phyloP scores from a whole-genome alignment of 1,140 invertebrate genomes.

The Bombus fervidus region DNA sequence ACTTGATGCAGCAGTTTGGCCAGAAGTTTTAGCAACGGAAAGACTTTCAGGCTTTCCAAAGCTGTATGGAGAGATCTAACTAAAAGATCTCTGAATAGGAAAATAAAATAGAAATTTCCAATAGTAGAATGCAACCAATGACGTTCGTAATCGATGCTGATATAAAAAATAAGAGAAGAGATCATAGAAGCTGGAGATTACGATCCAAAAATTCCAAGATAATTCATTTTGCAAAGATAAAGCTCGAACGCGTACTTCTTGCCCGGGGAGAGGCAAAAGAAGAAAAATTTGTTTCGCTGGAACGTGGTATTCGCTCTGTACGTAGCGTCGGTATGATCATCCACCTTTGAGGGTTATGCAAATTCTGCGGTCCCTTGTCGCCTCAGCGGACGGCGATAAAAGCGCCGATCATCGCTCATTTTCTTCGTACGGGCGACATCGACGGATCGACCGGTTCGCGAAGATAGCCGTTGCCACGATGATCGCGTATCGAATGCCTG shows the following conservation, averaged over 20 bases:
- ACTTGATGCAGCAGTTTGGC: no score
- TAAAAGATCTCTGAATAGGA: no score
- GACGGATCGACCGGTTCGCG: conserved; percentile 69
- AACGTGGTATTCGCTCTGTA: conserved; percentile 22
- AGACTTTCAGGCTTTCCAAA: no score
- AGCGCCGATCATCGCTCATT: conserved; percentile 66
- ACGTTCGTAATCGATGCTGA: no score
- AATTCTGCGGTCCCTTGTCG: conserved; percentile 64
- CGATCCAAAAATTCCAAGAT: no score
- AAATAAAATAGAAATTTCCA: no score
- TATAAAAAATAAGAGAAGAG: no score
- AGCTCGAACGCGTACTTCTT: fast-evolving
- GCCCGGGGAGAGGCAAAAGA: neutral
- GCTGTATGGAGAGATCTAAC: no score
- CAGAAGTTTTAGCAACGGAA: no score
- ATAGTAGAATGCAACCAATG: no score
- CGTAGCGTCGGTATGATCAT: conserved; percentile 12
- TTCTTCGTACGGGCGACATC: conserved; percentile 56
- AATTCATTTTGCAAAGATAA: no score
- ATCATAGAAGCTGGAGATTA: no score
- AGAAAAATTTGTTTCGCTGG: neutral
- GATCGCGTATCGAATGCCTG: conserved; percentile 69
- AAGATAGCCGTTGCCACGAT: conserved; percentile 63
- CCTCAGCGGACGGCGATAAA: conserved; percentile 64
- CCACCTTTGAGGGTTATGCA: conserved; percentile 70